Percentiles rank a stretch among this genome's conserved stretches.
phyloP scores from a whole-genome alignment of 2,888 invertebrate genomes.

The Melipona bicolor region DNA sequence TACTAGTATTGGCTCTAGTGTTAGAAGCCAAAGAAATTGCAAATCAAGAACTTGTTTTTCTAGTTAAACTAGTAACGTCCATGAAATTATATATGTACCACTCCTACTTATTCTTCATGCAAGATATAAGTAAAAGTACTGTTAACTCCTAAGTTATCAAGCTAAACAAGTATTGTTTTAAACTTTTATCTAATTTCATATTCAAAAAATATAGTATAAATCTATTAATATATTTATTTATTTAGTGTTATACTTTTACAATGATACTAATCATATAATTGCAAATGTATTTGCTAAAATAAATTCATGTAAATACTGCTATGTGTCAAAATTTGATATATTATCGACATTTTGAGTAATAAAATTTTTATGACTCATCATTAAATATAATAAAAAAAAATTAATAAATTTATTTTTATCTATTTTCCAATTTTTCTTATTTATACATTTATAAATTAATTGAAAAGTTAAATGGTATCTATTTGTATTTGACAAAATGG shows the following conservation, averaged over 20 bases:
- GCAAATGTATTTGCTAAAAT: conserved; percentile 1
- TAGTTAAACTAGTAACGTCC: conserved; percentile 71
- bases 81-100: conserved; percentile 74
- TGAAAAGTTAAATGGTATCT: background rate
- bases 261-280: background rate
- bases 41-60: conserved; percentile 76
- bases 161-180: conserved; percentile 9
- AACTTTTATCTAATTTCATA: background rate
- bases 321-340: conserved; percentile 23
- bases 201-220: background rate
- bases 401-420: background rate
- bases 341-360: conserved; percentile 14
- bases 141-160: conserved; percentile 37
- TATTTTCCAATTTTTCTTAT: background rate
- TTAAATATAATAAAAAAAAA: background rate
- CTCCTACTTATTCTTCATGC: conserved; percentile 71
- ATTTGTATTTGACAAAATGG: conserved; percentile 10
- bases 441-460: conserved; percentile 5
- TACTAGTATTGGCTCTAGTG: conserved; percentile 10
- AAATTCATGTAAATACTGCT: background rate
- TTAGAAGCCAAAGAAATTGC: conserved; percentile 58
- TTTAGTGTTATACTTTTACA: background rate
- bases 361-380: background rate
- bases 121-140: conserved; percentile 59
- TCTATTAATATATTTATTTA: background rate